Conservation (phyloP, 64 coral and sea anemone species). For the Hydrozoanthus tunicans region DNA sequence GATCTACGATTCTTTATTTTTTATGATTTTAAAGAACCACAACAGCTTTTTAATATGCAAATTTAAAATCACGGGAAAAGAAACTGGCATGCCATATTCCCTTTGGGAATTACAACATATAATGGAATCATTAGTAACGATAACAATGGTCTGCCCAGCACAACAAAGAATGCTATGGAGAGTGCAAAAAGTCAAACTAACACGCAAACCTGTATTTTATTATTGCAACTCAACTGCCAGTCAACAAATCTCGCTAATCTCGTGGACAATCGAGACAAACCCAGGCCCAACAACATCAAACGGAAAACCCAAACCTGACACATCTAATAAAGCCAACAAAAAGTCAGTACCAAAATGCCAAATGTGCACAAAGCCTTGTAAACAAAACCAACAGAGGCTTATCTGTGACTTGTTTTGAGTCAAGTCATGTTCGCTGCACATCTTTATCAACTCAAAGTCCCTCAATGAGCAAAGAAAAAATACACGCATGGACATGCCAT, state of each 20-base stretch:
- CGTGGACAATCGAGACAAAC: constrained; percentile 45
- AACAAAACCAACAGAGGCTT: constrained; percentile 35
- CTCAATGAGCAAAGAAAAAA: constrained; percentile 50
- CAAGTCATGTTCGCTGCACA: constrained; percentile 13
- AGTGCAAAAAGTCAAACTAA: constrained; percentile 15
- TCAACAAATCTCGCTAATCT: constrained; percentile 55
- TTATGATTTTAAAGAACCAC: constrained; percentile 13
- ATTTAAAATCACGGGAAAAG: background rate
- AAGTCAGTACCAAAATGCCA: constrained; percentile 42
- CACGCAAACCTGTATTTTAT: too few species aligned
- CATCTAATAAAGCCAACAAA: constrained; percentile 49
- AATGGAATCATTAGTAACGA: background rate
- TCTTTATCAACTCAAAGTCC: constrained; percentile 43
- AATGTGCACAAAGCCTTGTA: constrained; percentile 1
- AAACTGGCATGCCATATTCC: constrained; percentile 31
- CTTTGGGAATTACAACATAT: constrained; percentile 32
- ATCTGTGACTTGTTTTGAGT: constrained; percentile 56
- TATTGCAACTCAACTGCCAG: constrained; percentile 8
- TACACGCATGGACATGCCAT: constrained; percentile 55
- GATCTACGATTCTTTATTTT: background rate
- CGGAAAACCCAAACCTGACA: constrained; percentile 9
- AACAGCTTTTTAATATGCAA: background rate
- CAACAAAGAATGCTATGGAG: constrained; percentile 47
- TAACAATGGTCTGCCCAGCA: constrained; percentile 27
- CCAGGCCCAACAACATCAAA: too few species aligned